Conservation (phyloP, 2,113 vertebrate species). For the Speoplatyrhinus poulsoni region DNA sequence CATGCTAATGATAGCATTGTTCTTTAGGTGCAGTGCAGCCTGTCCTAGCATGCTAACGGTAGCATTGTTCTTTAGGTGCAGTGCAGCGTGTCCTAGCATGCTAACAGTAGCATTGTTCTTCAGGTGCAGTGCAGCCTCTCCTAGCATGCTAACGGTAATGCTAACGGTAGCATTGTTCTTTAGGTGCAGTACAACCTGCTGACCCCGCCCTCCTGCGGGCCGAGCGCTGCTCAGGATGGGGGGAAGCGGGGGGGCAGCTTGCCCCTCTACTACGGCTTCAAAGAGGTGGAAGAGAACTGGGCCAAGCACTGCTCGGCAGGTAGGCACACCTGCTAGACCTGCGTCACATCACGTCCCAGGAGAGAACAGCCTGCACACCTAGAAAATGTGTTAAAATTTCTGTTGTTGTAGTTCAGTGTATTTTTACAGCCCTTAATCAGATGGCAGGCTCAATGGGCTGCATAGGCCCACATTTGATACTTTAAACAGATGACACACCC, state of each 20-base stretch:
- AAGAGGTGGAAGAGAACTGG: constrained; percentile 99
- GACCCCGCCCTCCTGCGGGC: constrained; percentile 86
- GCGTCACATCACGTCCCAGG: no score
- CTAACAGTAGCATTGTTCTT: not conserved
- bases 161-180: constrained; percentile 1
- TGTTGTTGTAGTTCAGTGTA: no score
- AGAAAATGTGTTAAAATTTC: no score
- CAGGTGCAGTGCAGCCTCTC: not conserved
- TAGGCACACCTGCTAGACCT: constrained; percentile 48
- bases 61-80: not conserved
- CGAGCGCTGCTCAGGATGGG: constrained; percentile 81
- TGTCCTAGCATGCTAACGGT: not conserved
- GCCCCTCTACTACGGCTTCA: constrained; percentile 93
- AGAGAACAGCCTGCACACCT: no score
- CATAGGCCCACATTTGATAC: no score
- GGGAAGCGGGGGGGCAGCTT: constrained; percentile 63
- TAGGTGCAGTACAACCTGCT: constrained; percentile 96
- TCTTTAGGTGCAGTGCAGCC: not conserved
- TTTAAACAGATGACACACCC: no score
- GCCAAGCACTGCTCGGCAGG: constrained; percentile 91
- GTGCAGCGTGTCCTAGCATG: no score
- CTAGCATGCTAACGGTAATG: not conserved
- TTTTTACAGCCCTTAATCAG: no score
- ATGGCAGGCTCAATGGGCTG: no score
- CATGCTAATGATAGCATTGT: not conserved